Evolutionary conservation across 2,797 vertebrate species (phyloP), one percentile per base, ranked within the genome.

Genomic region (Helarctos malayanus): DNA sequence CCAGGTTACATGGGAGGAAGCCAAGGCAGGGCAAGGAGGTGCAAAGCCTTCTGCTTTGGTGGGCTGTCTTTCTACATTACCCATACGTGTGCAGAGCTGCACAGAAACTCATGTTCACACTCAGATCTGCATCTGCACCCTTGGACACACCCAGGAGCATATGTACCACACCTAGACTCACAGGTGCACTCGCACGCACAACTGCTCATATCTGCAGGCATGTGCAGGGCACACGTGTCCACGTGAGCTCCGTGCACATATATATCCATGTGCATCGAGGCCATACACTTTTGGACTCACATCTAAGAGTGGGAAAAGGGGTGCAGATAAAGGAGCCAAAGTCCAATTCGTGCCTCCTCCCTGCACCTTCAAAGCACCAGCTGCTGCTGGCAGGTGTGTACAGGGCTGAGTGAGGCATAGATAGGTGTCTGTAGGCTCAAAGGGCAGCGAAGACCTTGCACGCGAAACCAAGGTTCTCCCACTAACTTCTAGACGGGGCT

Each of bases 151-250:
- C 27, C 9, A 16, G 68, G 32, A n/a, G 49, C 3, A 1, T 23
- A 45, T 2, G 4, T 32, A 4, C 32, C 83, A 80, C 32, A 6
- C 35, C 45, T 41, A 38, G 71, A 81, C 16, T 71, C 49, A 75
- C 12, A 7, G 0, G 13, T 49, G 47, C 25, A 13, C 54, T 89
- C 45, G 2, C 29, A 12, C 41, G 32, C 49, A 47, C 23, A 69
- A 68, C 56, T 1, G 2, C 16, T 73, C 2, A 0, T 49, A 47
- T 13, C 32, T 6, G 29, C 18, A 49, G 27, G 13, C 4, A 3
- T 9, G 41, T 41, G 35, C 38, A 59, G 10, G n/a, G 27, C 41
- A 10, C 2, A 0, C 3, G n/a, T 13, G 38, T 25, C 5, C 21
- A 0, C 0, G 7, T 61, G 54, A 35, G 45, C n/a, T 35, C 6